These are phyloP conservation scores for Xestia xanthographa DNA, from an alignment of 2,888 invertebrate species.

Conservation along the genomic window DNA sequence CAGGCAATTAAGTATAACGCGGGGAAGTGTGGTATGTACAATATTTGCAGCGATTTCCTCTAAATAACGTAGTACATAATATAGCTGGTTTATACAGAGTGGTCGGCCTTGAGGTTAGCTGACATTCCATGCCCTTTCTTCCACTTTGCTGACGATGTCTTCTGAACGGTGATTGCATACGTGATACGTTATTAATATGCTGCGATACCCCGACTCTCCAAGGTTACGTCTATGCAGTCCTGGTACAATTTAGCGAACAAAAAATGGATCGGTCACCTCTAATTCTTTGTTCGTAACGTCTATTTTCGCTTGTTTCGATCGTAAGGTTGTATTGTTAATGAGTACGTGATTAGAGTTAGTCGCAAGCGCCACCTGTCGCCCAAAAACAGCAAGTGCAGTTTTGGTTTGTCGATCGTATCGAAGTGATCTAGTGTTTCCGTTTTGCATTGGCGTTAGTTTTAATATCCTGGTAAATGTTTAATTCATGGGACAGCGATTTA, in stretches of 20 bases:
- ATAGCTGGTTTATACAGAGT: constrained; percentile 77
- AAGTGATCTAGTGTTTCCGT: constrained; percentile 67
- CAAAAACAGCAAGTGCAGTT: constrained; percentile 77
- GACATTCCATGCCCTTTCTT: constrained; percentile 89
- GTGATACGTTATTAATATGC: constrained; percentile 88
- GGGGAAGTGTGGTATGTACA: constrained; percentile 66
- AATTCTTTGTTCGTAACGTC: constrained; percentile 33
- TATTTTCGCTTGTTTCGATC: constrained; percentile 30
- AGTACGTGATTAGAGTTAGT: constrained; percentile 79
- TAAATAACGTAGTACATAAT: constrained; percentile 63
- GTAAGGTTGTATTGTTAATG: constrained; percentile 41
- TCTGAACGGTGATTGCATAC: constrained; percentile 88
- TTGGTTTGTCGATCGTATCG: constrained; percentile 67
- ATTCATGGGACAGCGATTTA: constrained; percentile 62
- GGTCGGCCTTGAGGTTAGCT: constrained; percentile 82
- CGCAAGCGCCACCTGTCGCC: constrained; percentile 79
- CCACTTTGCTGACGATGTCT: constrained; percentile 88
- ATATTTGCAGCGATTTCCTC: constrained; percentile 67
- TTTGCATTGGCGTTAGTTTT: constrained; percentile 62
- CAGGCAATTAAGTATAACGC: constrained; percentile 79
- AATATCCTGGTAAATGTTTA: constrained; percentile 63
- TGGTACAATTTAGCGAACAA: constrained; percentile 64
- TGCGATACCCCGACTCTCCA: constrained; percentile 80
- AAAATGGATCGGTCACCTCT: constrained; percentile 59
- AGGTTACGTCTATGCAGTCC: constrained; percentile 83